phyloP scores from a whole-genome alignment of 2,797 vertebrate species.

The Leucoraja ocellata region DNA sequence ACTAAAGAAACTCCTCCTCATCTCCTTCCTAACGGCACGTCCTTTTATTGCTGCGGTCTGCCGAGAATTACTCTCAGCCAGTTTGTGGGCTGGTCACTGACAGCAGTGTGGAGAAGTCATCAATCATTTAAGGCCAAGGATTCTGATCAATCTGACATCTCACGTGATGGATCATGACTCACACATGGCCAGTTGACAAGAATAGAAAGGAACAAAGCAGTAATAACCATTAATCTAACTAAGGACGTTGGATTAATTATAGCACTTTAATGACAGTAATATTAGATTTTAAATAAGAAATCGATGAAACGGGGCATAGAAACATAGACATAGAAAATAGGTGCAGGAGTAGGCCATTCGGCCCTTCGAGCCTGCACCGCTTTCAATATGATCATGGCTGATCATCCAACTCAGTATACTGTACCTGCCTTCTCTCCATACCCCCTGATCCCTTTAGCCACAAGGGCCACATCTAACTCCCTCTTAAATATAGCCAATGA shows the following conservation, averaged over 20 bases:
- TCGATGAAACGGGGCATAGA: neutral
- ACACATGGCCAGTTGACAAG: neutral
- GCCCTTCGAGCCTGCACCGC: too few relatives aligned
- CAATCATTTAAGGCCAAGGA: neutral
- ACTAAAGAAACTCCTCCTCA: too few relatives aligned
- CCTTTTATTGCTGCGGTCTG: neutral
- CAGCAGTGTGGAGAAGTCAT: neutral
- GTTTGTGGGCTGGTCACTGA: neutral
- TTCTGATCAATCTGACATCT: neutral
- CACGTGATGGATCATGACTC: neutral
- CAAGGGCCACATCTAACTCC: too few relatives aligned
- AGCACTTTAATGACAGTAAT: neutral
- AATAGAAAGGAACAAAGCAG: neutral
- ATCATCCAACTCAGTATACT: too few relatives aligned
- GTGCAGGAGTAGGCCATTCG: too few relatives aligned
- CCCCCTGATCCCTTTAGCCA: too few relatives aligned
- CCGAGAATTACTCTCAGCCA: neutral
- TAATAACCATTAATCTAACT: neutral
- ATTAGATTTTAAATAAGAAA: neutral
- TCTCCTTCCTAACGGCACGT: too few relatives aligned
- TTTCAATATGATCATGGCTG: too few relatives aligned
- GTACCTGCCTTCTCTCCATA: too few relatives aligned
- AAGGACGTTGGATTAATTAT: neutral
- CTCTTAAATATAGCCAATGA: too few relatives aligned
- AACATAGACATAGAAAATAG: too few relatives aligned